Evolutionary conservation across 2,113 vertebrate genomes (phyloP).

Genomic region (Pluvianellus socialis): DNA sequence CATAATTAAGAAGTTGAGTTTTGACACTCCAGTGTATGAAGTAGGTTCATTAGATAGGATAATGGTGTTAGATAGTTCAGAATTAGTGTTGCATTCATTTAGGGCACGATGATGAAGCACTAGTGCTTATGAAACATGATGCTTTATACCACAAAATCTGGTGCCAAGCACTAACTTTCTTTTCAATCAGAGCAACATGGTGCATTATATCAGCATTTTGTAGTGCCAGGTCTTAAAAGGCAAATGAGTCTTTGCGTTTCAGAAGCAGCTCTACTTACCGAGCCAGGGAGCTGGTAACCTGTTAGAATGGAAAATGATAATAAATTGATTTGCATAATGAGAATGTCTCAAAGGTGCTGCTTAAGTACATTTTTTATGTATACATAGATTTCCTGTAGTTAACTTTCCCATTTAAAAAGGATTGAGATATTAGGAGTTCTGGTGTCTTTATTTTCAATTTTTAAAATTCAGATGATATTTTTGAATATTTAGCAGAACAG

Average conservation of each 20-base stretch:
- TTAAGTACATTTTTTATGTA: background rate
- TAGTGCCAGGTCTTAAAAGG: background rate
- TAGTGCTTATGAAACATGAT: background rate
- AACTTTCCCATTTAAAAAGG: background rate
- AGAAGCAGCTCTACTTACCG: background rate
- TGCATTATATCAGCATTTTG: background rate
- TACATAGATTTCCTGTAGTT: background rate
- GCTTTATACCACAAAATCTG: background rate
- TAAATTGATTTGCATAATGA: background rate
- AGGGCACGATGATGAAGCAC: background rate
- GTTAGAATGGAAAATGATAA: background rate
- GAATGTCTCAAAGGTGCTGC: background rate
- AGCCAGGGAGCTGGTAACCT: background rate
- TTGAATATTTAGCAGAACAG: background rate
- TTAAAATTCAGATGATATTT: background rate
- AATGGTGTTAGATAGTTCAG: background rate
- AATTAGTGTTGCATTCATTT: background rate
- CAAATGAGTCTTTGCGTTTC: background rate
- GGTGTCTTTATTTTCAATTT: background rate
- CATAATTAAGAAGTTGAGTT: background rate
- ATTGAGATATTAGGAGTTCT: background rate
- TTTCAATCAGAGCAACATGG: background rate
- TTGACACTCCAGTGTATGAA: background rate
- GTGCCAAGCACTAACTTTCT: background rate
- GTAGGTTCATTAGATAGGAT: background rate